A percentile compares a stretch with the other conserved stretches of the same genome.
phyloP scores from a whole-genome alignment of 2,888 invertebrate species.

The Rhingia rostrata region DNA sequence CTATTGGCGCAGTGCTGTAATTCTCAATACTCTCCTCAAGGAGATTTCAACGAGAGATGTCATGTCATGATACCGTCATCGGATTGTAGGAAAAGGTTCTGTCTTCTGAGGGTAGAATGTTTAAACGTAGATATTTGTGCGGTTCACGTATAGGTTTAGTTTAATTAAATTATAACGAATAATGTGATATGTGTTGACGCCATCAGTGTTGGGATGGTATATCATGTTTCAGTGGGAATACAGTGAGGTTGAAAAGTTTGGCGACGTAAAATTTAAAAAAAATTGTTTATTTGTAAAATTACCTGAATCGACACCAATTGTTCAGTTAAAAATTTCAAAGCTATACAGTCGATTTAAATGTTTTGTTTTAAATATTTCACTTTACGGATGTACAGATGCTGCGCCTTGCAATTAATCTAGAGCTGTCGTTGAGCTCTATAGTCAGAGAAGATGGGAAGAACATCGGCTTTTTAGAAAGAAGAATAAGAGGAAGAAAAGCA shows the following conservation, averaged over 20 bases:
- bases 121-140: not conserved
- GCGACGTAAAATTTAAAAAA: not conserved
- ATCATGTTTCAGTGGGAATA: constrained; percentile 13
- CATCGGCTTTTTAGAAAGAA: no score
- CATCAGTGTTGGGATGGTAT: constrained; percentile 9
- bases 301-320: not conserved
- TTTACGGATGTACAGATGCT: no score
- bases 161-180: constrained; percentile 53
- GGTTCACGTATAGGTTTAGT: constrained; percentile 29
- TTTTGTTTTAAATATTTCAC: no score
- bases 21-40: constrained; percentile 20
- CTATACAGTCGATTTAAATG: no score
- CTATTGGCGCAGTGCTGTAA: constrained; percentile 54
- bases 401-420: no score
- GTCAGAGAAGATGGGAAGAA: no score
- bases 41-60: constrained; percentile 41
- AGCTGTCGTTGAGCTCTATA: no score
- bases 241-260: constrained; percentile 16
- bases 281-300: no score
- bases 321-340: not conserved
- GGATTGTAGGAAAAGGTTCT: constrained; percentile 20
- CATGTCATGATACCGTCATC: constrained; percentile 54
- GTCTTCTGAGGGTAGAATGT: constrained; percentile 23
- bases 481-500: no score
- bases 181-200: constrained; percentile 37